A percentile compares a stretch with the other conserved stretches of the same genome.
These are phyloP conservation scores for Aphaenogaster ashmeadi DNA, from an alignment of 1,140 invertebrate genomes.

Conservation along the genomic window DNA sequence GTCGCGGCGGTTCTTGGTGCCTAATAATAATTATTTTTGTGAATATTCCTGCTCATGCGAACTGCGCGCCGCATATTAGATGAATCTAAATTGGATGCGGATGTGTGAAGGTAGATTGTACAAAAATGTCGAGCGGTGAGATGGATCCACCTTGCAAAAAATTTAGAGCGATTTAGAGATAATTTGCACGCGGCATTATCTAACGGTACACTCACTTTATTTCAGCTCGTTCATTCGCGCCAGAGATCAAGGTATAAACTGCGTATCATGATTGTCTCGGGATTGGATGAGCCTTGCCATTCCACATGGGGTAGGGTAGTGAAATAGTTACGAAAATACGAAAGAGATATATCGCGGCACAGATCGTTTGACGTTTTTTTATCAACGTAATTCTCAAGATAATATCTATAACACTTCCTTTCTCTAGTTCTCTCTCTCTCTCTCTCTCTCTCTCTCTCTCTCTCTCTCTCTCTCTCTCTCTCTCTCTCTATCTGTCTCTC, in stretches of 20 bases:
- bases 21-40: too few species aligned
- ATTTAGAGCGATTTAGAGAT: constrained; percentile 11
- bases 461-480: not conserved
- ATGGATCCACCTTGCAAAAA: constrained; percentile 1
- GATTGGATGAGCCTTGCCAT: constrained; percentile 50
- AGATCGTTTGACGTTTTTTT: constrained; percentile 15
- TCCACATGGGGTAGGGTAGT: constrained; percentile 31
- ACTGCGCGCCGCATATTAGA: not conserved
- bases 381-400: not conserved
- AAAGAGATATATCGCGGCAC: constrained; percentile 12
- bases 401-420: not conserved
- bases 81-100: not conserved
- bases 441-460: too few species aligned
- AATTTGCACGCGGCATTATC: constrained; percentile 2
- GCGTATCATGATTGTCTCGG: constrained; percentile 40
- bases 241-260: constrained; percentile 39
- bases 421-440: not conserved
- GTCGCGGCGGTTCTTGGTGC: too few species aligned
- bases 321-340: constrained; percentile 25
- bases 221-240: not conserved
- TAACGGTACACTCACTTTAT: constrained; percentile 31
- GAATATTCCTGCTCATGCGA: too few species aligned
- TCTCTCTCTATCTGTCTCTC: not conserved
- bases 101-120: not conserved
- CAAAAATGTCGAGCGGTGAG: constrained; percentile 14